Base-by-base conservation (phyloP, 1,140 invertebrate genomes). In the Armadillidium nasatum region DNA sequence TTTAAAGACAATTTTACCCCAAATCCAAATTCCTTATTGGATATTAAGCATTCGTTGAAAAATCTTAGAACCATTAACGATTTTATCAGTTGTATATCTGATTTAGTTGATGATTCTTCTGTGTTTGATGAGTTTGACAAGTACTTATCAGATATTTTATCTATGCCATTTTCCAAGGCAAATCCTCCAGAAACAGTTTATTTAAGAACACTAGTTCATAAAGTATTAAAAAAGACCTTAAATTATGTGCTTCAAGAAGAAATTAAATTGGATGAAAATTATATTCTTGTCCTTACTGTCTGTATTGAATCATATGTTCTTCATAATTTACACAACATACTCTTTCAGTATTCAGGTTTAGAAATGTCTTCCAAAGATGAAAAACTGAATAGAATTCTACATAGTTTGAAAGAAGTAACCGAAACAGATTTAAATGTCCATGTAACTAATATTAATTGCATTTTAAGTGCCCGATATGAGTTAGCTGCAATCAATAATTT, bases 401-500 rank as follows among this genome's bases (percentile, higher is more conserved):
- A 60, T 19, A 60, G 50, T 19, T 15, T 60, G 11, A 60, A 60
- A 60, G 50, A 60, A 15, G 11, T 60, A 3, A 60, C 11, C 7
- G 19, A 15, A 13, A 15, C 50, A 13, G 19, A 60, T 60, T 60
- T 60, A 15, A 19, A 60, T 60, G 19, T 60, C 19, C 11, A 60
- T 15, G 19, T 60, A 13, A 60, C 9, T 50, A 50, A 60, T 19
- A 15, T 60, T 15, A 60, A 60, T 60, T 60, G 50, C 3, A 15
- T 60, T 13, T 60, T 60, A 19, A 60, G 50, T 60, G 50, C 50
- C 50, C 1, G 19, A 19, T 60, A 60, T 7, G 50, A 60, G 50
- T 60, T 60, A 60, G 50, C 50, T 15, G 50, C 50, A 13, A 60
- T 60, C 11, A 60, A 60, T 60, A 60, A 60, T 60, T 60, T 60